phyloP scores from a whole-genome alignment of 2,113 vertebrate species.

The Morone saxatilis region DNA sequence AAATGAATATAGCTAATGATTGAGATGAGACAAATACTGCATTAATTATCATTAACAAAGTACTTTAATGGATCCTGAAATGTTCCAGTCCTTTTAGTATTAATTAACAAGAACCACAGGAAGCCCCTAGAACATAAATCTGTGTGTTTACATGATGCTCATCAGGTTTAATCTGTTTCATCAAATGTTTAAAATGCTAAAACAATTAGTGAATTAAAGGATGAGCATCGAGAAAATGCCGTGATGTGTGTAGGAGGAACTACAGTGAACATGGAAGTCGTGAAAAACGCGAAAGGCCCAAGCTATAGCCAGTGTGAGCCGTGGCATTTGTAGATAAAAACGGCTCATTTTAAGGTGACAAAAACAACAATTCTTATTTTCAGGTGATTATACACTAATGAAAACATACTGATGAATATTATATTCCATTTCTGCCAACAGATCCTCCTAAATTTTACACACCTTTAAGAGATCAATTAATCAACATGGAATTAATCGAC shows the following conservation, averaged over 20 bases:
- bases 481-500: background rate
- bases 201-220: background rate
- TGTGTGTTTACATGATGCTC: background rate
- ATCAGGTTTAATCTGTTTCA: background rate
- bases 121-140: background rate
- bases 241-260: too few relatives aligned
- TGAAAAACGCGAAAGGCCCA: too few relatives aligned
- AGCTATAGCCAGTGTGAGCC: too few relatives aligned
- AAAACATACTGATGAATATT: too few relatives aligned
- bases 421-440: too few relatives aligned
- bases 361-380: too few relatives aligned
- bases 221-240: too few relatives aligned
- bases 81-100: background rate
- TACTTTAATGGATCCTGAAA: background rate
- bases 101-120: background rate
- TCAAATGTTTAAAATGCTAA: background rate
- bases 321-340: too few relatives aligned
- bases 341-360: too few relatives aligned
- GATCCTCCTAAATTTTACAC: too few relatives aligned
- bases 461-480: background rate
- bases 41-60: background rate
- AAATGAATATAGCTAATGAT: background rate
- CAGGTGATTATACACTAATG: too few relatives aligned
- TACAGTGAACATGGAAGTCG: too few relatives aligned
- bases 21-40: background rate